Percentiles rank a stretch among this genome's conserved stretches.
Evolutionary conservation across 2,113 vertebrate genomes (phyloP).

Genomic region (Varanus komodoensis): DNA sequence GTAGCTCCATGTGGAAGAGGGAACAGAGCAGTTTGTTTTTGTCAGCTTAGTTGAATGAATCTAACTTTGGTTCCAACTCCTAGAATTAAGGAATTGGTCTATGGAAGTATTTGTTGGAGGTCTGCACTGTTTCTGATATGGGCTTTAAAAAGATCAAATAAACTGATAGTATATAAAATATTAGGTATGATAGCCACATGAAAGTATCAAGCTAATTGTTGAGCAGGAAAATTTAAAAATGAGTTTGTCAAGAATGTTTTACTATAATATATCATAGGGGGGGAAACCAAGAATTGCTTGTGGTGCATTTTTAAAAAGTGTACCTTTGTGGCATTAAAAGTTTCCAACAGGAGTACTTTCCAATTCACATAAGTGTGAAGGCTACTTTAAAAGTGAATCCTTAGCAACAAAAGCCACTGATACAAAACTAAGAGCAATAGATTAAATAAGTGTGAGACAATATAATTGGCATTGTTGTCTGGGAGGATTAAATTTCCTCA

Average conservation of each 20-base stretch:
- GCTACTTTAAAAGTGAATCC: neutral
- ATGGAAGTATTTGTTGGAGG: neutral
- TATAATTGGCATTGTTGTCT: neutral
- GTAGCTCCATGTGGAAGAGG: too few species aligned
- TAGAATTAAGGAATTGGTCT: neutral
- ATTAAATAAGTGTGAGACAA: neutral
- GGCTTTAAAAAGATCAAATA: neutral
- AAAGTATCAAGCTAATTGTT: neutral
- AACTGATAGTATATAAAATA: neutral
- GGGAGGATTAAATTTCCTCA: neutral
- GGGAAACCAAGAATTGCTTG: conserved; percentile 3
- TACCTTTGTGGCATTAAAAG: neutral
- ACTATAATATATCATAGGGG: neutral
- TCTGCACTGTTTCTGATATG: neutral
- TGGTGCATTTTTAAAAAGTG: conserved; percentile 18
- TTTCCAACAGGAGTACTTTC: neutral
- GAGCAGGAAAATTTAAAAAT: neutral
- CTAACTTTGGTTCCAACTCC: neutral
- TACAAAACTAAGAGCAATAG: neutral
- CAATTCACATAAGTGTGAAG: neutral
- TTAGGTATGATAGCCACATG: neutral
- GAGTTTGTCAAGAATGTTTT: neutral
- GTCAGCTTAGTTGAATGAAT: neutral
- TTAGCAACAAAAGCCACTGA: neutral
- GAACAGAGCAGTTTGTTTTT: too few species aligned